These are phyloP conservation scores for Diorhabda elongata DNA, from an alignment of 1,140 invertebrate species.

Conservation along the genomic window DNA sequence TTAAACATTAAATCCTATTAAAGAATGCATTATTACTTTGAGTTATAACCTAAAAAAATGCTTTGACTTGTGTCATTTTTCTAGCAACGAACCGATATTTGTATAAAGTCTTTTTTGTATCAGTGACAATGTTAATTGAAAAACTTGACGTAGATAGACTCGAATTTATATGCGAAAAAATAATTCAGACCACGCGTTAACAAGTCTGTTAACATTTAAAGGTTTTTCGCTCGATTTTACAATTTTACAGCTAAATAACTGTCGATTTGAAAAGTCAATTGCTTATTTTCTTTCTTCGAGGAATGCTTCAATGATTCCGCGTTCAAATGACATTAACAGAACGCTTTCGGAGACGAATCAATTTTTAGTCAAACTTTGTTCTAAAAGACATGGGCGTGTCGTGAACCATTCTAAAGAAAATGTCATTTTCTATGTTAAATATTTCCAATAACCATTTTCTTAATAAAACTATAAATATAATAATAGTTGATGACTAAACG, in stretches of 20 bases:
- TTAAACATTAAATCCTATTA: no score
- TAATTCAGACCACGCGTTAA: constrained; percentile 15
- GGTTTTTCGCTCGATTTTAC: constrained; percentile 21
- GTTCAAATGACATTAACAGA: constrained; percentile 38
- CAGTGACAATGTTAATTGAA: no score
- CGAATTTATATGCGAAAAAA: neutral
- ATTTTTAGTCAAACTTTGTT: constrained; percentile 18
- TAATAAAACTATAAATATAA: no score
- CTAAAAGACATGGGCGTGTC: neutral
- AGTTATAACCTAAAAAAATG: no score
- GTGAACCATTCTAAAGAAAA: neutral
- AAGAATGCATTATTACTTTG: no score
- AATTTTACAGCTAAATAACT: constrained; percentile 31
- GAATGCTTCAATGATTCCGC: constrained; percentile 32
- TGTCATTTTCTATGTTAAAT: no score
- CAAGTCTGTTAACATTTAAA: constrained; percentile 29
- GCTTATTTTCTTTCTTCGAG: constrained; percentile 33
- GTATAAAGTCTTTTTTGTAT: no score
- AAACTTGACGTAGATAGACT: no score
- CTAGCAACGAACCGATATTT: neutral
- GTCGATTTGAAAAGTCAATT: constrained; percentile 39
- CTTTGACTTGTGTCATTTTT: neutral
- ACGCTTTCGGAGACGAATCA: constrained; percentile 29
- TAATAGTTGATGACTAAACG: no score
- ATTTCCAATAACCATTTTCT: no score